Base-by-base conservation (phyloP, 2,888 invertebrate species). In the Euzophera pinguis region DNA sequence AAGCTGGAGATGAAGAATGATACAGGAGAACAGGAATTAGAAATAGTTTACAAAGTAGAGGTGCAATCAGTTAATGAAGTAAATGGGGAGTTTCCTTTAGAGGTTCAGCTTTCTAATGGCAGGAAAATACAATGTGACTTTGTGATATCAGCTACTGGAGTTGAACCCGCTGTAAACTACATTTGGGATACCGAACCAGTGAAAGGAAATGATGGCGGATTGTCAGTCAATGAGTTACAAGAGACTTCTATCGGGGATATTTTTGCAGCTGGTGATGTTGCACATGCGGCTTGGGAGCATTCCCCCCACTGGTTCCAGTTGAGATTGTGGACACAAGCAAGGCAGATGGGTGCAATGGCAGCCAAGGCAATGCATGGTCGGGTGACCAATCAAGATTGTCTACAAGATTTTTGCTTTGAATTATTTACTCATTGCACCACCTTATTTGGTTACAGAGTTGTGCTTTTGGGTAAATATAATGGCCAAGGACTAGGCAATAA, bases 391-490 rank as follows among this genome's bases (percentile, higher is more conserved):
- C 93, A 95, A 80, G 90, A 91, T 60, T 91, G 95, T 10, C 84
- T 94, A 53, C 96, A 95, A 84, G 99, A 99, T 80, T 98, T 99
- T 79, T 97, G 97, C 77, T 99, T 99, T 88, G 99, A 99, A 85
- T 84, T 99, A 34, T 99, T 99, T 75, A 95, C 98, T 0, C 99
- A 99, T 84, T 97, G 98, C 13, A 99, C 99, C 0, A 94, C 93
- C 58, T 94, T 99, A 63, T 99, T 98, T 89, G 98, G 97, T 2
- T 96, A 94, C 73, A 97, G 98, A 91, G 97, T 99, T 1, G 93
- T 99, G 14, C 88, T 99, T 49, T 85, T 99, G 43, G 99, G 99
- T 7, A 93, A 97, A 56, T 99, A 94, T 75, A 99, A 99, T 90
- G 98, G 96, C 0, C 99, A 99, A 82, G 96, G 94, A 7, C 84